These are phyloP conservation scores for Boloria euphrosyne DNA, from an alignment of 2,888 invertebrate genomes.

Conservation along the genomic window DNA sequence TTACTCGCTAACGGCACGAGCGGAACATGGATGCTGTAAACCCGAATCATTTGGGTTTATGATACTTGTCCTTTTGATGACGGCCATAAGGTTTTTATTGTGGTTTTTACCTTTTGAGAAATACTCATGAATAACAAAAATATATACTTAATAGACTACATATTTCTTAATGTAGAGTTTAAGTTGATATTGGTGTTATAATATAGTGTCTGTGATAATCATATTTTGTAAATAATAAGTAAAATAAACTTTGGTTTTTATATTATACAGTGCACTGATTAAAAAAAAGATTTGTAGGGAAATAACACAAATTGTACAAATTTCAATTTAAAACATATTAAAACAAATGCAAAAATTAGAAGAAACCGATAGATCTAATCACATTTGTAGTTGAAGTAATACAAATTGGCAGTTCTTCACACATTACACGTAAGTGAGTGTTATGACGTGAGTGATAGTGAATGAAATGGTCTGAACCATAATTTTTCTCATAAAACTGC, in stretches of 20 bases:
- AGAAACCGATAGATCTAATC: slow-evolving; percentile 64
- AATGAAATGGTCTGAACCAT: slow-evolving; percentile 31
- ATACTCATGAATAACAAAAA: slow-evolving; percentile 18
- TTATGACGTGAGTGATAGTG: slow-evolving; percentile 33
- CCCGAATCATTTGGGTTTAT: slow-evolving; percentile 60
- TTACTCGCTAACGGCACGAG: slow-evolving; percentile 61
- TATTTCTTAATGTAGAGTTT: slow-evolving; percentile 5
- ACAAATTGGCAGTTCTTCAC: slow-evolving; percentile 72
- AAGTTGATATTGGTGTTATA: slow-evolving; percentile 8
- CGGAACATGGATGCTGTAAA: slow-evolving; percentile 56
- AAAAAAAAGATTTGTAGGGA: slow-evolving; percentile 7
- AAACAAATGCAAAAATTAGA: slow-evolving; percentile 47
- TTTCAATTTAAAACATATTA: slow-evolving; percentile 20
- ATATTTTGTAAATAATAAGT: not conserved
- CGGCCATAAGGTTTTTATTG: slow-evolving; percentile 62
- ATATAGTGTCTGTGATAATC: slow-evolving; percentile 2
- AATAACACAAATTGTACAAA: slow-evolving; percentile 22
- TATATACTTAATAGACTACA: not conserved
- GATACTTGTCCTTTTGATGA: slow-evolving; percentile 58
- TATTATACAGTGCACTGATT: slow-evolving; percentile 25
- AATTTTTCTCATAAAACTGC: slow-evolving; percentile 60
- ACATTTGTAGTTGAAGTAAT: slow-evolving; percentile 53
- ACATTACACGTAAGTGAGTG: slow-evolving; percentile 37
- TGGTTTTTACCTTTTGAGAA: slow-evolving; percentile 47
- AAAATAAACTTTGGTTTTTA: not conserved